Conservation (phyloP, 2,113 vertebrate genomes). For the Lontra canadensis region DNA sequence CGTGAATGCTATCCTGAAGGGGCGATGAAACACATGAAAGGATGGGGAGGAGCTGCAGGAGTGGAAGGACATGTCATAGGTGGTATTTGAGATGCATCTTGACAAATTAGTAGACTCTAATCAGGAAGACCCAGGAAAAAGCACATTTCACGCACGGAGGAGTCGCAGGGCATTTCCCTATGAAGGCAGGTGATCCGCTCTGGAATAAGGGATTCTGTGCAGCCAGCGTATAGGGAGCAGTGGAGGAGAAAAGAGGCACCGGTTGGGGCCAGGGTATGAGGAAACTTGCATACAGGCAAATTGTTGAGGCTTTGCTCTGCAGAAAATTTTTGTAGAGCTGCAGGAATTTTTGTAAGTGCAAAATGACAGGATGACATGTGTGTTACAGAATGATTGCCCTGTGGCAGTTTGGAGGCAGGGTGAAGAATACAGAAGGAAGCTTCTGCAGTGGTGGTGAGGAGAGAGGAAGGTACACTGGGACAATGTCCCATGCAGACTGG, state of each 20-base stretch:
- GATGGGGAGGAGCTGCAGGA: not conserved
- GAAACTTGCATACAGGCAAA: not conserved
- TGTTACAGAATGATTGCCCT: not conserved
- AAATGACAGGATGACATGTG: not conserved
- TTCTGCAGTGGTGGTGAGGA: not conserved
- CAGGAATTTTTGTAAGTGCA: not conserved
- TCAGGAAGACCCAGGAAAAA: not conserved
- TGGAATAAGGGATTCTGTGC: not conserved
- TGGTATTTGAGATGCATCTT: not conserved
- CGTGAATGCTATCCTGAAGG: not conserved
- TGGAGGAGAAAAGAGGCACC: not conserved
- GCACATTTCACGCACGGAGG: not conserved
- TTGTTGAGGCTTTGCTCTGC: not conserved
- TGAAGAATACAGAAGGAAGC: not conserved
- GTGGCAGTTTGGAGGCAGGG: not conserved
- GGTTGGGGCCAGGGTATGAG: not conserved
- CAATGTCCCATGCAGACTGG: not conserved
- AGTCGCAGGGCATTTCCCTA: too few species aligned
- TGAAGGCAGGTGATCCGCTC: rapidly evolving
- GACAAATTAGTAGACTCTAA: not conserved
- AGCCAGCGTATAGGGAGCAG: not conserved
- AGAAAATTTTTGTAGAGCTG: not conserved
- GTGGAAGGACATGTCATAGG: not conserved
- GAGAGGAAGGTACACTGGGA: not conserved
- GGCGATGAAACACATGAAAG: not conserved